Conservation (phyloP, 2,888 invertebrate genomes). For the Lordiphosa andalusiaca region DNA sequence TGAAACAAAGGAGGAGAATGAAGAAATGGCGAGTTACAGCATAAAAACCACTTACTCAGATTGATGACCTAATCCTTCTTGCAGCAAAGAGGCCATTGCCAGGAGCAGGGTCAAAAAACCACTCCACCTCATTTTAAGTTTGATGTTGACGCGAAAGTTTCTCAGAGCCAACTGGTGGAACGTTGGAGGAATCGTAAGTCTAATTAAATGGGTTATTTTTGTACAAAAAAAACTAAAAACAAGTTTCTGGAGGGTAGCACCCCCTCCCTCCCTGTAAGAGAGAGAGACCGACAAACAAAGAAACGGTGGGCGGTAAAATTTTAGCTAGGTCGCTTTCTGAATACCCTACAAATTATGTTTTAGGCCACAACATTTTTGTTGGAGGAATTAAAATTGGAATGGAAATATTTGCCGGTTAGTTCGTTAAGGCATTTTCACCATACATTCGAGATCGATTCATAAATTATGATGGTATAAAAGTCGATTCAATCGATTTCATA, state of each 20-base stretch:
- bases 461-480: too few relatives aligned
- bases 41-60: conserved; percentile 36
- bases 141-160: conserved; percentile 17
- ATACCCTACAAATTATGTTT: conserved; percentile 13
- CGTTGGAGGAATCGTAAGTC: conserved; percentile 29
- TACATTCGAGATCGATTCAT: too few relatives aligned
- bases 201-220: conserved; percentile 17
- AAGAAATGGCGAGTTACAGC: neutral
- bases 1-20: conserved; percentile 2
- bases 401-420: too few relatives aligned
- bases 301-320: neutral
- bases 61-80: conserved; percentile 29
- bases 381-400: too few relatives aligned
- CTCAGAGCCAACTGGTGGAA: conserved; percentile 22
- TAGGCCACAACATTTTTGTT: too few relatives aligned
- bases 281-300: neutral
- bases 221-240: conserved; percentile 38
- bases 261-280: neutral
- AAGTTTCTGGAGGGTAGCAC: conserved; percentile 35
- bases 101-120: conserved; percentile 38
- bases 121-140: conserved; percentile 36
- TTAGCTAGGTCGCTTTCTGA: neutral
- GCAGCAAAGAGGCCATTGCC: conserved; percentile 34
- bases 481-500: too few relatives aligned
- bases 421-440: too few relatives aligned